Conservation (phyloP, 2,113 vertebrate species). For the Leucoraja erinaceus region DNA sequence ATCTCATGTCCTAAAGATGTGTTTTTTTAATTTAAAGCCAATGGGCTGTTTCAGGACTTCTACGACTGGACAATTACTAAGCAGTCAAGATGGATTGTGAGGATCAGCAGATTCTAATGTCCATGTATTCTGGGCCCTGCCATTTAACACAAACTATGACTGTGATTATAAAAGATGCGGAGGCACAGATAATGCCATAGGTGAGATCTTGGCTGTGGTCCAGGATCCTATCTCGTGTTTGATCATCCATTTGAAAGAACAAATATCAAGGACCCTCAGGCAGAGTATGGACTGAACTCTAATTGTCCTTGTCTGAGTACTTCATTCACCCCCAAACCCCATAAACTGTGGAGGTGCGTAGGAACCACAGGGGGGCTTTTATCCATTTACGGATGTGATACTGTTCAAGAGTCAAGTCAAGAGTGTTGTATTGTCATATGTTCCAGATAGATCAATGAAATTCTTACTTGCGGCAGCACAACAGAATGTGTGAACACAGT, state of each 20-base stretch:
- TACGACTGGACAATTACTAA: not conserved
- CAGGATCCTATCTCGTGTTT: not conserved
- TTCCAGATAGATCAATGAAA: too few species aligned
- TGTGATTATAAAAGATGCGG: not conserved
- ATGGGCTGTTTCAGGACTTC: not conserved
- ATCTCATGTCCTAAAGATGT: not conserved
- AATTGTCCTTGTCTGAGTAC: not conserved
- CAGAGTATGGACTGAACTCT: not conserved
- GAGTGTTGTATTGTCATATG: too few species aligned
- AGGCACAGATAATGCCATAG: not conserved
- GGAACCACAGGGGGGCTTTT: not conserved
- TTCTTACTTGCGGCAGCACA: too few species aligned
- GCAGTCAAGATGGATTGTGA: not conserved
- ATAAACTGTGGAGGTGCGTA: not conserved
- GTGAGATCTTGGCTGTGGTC: not conserved
- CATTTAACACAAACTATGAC: not conserved
- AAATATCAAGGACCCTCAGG: not conserved
- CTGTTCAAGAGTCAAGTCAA: not conserved
- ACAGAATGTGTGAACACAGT: too few species aligned
- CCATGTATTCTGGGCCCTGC: not conserved
- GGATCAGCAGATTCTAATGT: constrained; percentile 1
- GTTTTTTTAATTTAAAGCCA: not conserved
- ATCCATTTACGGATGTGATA: not conserved
- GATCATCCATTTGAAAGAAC: not conserved
- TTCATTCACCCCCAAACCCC: not conserved